Evolutionary conservation across 2,113 vertebrate species (phyloP), one percentile per base, ranked within the genome.

Genomic region (Prolemur simus): DNA sequence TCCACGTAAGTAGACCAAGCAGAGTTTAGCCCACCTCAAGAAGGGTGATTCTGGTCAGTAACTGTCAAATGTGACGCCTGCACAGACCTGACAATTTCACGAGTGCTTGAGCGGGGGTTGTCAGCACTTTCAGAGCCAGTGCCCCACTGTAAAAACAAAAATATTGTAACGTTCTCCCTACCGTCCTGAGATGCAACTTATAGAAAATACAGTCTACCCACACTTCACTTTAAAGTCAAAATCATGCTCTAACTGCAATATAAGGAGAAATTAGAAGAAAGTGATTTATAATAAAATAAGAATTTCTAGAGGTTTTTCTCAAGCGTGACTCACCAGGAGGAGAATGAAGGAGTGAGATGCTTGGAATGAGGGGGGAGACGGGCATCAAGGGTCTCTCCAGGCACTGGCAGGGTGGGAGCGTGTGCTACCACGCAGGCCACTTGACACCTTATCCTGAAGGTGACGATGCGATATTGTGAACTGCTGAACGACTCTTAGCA

Each of bases 301-400:
- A 56, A 64, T 82, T 86, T 52, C 20, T 66, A 54, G 45, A 49
- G 14, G 4, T 5, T 92, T 88, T 76, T 64, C 23, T 54, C 39
- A 34, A 68, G 21, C 3, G 2, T 45, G 47, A 47, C 17, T 86
- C 42, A 37, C 4, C 8, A 32, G 63, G 74, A 92, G 45, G 17
- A 89, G 92, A 90, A 96, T 34, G 45, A 85, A 95, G 39, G 66
- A 27, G 3, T 32, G 56, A 52, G 10, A 49, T 37, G 9, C 34
- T 39, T 42, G 15, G 60, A 69, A 2, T 3, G 54, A 27, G 13
- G 4, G 27, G 27, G 29, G 2, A 15, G 34, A 4, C 0, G 4
- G 29, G 32, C 10, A 12, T 15, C 25, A 27, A 21, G 60, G 87
- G 69, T 4, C 27, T 34, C 58, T 21, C 34, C 45, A 37, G 37